These are phyloP conservation scores for Aldrovandia affinis DNA, from an alignment of 2,797 vertebrate genomes.

Conservation along the genomic window DNA sequence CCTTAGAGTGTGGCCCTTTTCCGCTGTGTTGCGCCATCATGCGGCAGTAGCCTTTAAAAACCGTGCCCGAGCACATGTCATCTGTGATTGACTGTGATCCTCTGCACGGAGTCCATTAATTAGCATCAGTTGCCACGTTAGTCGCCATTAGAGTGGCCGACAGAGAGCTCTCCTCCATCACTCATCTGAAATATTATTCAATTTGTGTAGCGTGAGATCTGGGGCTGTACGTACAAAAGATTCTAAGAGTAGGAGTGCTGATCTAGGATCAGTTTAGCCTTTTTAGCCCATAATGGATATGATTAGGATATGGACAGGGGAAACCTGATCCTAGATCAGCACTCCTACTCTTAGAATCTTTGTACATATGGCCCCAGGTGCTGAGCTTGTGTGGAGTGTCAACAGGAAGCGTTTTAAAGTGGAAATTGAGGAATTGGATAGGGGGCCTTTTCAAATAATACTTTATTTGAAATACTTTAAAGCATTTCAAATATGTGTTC, in stretches of 20 bases:
- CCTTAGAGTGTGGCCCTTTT: neutral
- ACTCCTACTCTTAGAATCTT: no score
- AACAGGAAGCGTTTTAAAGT: constrained; percentile 13
- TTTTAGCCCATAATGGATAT: no score
- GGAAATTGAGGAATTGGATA: neutral
- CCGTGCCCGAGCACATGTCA: neutral
- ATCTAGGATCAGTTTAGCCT: no score
- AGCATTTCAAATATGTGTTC: no score
- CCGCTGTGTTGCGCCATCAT: constrained; percentile 13
- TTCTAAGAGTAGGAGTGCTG: no score
- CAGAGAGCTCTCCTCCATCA: neutral
- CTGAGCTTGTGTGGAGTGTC: neutral
- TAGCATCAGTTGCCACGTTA: neutral
- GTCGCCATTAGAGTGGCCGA: neutral
- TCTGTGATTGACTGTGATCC: no score
- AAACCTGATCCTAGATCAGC: no score
- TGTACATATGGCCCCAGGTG: no score
- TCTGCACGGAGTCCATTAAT: neutral
- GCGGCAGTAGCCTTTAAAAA: neutral
- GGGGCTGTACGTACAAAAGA: no score
- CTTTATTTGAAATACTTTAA: no score
- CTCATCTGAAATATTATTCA: constrained; percentile 13
- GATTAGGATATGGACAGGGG: no score
- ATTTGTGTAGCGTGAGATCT: neutral
- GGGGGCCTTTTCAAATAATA: no score